Base-by-base conservation (phyloP, 2,797 vertebrate species). In the Pseudomugil gertrudae region DNA sequence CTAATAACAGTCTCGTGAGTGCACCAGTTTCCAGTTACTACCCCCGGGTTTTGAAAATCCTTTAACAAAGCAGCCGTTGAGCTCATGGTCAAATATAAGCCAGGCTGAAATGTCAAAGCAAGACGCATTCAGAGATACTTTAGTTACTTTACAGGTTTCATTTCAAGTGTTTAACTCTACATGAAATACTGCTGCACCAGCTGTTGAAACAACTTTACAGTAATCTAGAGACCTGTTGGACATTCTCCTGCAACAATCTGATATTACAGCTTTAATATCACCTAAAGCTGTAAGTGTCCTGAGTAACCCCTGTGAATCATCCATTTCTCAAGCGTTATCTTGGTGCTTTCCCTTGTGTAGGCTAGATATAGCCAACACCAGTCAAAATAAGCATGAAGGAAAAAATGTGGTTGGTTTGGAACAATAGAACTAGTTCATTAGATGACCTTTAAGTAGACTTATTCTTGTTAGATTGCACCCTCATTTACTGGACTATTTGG, bases 51-150 rank as follows among this genome's bases (percentile, higher is more conserved):
- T 1, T 11, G 1, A 50, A 57, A 66, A 48, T 69, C 57, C 3
- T 19, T 43, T 63, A 69, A 85, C 79, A 77, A 79, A 80, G 74
- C 56, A 48, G 54, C 45, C 19, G 62, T 69, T 77, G 59, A 78
- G 17, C 26, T 48, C 4, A 26, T 64, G 72, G 59, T 66, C 75
- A 53, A 26, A 59, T 19, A 33, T 30, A 19, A 64, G 58, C 45
- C 47, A 43, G 57, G 53, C 54, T 52, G 51, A 43, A 43, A 77
- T 66, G 55, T 51, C 60, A 52, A 17, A 43, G 29, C 15, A 36
- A 26, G 43, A n/a, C 40, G 19, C 21, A 56, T 38, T 24, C 11
- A 5, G 19, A 11, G 15, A 55, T 23, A 15, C 9, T 47, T 59
- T 43, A 57, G 17, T 50, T 72, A 43, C 59, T 30, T 57, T 60